phyloP scores from a whole-genome alignment of 2,797 vertebrate species.

The Carcharodon carcharias region DNA sequence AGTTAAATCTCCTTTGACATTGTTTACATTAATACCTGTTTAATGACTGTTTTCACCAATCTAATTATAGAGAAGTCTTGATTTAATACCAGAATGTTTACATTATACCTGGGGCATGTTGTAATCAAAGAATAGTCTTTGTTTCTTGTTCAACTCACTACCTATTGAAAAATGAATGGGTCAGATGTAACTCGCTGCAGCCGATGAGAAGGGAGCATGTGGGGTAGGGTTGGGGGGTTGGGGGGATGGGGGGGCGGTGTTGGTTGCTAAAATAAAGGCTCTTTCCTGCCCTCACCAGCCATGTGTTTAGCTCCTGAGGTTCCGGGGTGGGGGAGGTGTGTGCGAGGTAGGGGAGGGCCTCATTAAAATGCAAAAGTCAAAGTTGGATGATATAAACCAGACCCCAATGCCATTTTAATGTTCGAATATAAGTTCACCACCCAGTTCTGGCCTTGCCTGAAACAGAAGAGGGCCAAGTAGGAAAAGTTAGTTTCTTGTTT shows the following conservation, averaged over 20 bases:
- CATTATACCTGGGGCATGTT: neutral
- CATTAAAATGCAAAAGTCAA: neutral
- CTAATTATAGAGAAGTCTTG: slow-evolving; percentile 7
- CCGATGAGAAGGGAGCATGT: neutral
- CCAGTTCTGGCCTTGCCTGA: neutral
- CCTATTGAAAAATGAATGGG: neutral
- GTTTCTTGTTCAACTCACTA: neutral
- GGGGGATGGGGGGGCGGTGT: too few species aligned
- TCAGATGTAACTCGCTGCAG: neutral
- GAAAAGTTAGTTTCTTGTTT: neutral
- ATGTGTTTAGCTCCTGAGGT: neutral
- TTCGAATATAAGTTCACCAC: neutral
- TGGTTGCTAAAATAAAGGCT: neutral
- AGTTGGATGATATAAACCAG: neutral
- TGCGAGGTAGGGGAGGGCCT: neutral
- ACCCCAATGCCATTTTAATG: neutral
- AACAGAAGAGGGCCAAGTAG: neutral
- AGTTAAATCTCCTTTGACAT: neutral
- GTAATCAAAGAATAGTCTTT: neutral
- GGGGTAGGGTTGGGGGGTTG: too few species aligned
- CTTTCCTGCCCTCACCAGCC: neutral
- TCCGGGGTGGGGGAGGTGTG: too few species aligned
- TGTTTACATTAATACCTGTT: neutral
- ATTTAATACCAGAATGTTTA: neutral
- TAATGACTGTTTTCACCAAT: neutral